phyloP scores from a whole-genome alignment of 2,113 vertebrate species.

The Peucedramus taeniatus region DNA sequence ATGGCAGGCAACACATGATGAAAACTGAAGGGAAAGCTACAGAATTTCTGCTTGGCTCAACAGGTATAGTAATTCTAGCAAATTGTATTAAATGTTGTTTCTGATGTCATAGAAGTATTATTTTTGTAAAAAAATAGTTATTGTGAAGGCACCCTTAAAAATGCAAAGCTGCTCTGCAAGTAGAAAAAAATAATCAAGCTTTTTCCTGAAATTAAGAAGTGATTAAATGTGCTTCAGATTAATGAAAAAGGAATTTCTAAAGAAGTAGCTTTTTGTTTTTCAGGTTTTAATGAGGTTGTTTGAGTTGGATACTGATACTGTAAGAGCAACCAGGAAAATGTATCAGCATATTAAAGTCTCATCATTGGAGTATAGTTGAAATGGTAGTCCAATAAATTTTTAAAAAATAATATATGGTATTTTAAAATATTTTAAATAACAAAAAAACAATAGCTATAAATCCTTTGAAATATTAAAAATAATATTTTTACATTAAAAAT shows the following conservation, averaged over 20 bases:
- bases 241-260: not conserved
- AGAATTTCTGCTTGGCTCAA: constrained; percentile 46
- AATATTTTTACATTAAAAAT: not conserved
- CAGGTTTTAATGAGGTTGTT: not conserved
- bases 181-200: not conserved
- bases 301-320: not conserved
- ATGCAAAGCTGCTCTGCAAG: not conserved
- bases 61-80: constrained; percentile 60
- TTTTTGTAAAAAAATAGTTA: not conserved
- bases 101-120: not conserved
- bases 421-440: not conserved
- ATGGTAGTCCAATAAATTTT: not conserved
- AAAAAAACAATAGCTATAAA: not conserved
- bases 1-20: not conserved
- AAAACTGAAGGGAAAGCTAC: constrained; percentile 21
- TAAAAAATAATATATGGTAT: not conserved
- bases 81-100: not conserved
- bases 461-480: not conserved
- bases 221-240: not conserved
- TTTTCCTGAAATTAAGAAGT: not conserved
- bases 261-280: not conserved
- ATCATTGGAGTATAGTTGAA: not conserved
- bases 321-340: not conserved
- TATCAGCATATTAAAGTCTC: not conserved
- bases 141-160: not conserved